A percentile compares a stretch with the other conserved stretches of the same genome.
Conservation (phyloP, 2,888 invertebrate species). For the Folsomia manolachei region DNA sequence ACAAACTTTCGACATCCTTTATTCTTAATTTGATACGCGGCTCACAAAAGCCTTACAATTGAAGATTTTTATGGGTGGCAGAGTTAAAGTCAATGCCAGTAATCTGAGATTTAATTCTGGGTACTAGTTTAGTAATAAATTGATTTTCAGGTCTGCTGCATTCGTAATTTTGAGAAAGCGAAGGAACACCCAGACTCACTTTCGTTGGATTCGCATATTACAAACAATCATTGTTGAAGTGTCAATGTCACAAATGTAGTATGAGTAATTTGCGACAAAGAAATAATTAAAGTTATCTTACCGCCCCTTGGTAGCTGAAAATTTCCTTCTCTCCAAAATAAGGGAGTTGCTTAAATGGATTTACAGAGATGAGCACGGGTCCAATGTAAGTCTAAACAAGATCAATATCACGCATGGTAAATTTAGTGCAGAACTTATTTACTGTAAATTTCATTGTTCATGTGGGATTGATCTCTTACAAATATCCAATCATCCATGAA, state of each 20-base stretch:
- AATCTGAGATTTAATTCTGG: neutral
- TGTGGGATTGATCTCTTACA: constrained; percentile 57
- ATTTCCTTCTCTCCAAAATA: constrained; percentile 66
- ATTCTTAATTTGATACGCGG: constrained; percentile 2
- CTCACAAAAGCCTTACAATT: neutral
- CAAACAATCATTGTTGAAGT: too few species aligned
- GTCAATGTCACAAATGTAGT: too few species aligned
- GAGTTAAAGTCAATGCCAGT: neutral
- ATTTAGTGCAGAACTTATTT: neutral
- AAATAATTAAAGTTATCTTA: constrained; percentile 52
- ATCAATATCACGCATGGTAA: constrained; percentile 13
- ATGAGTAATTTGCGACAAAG: neutral
- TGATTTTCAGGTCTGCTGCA: neutral
- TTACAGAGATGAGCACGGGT: constrained; percentile 64
- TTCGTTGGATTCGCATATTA: too few species aligned
- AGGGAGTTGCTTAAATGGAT: constrained; percentile 64
- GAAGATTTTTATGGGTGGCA: neutral
- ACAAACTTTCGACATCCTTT: constrained; percentile 3
- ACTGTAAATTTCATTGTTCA: neutral
- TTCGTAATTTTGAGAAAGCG: neutral
- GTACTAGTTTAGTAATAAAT: neutral
- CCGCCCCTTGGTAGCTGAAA: constrained; percentile 61
- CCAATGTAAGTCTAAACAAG: constrained; percentile 63
- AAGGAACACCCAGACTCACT: too few species aligned
- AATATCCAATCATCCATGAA: constrained; percentile 67